Percentiles rank a stretch among this genome's conserved stretches.
Evolutionary conservation across 2,113 vertebrate species (phyloP).

Genomic region (Chelonoidis abingdonii): DNA sequence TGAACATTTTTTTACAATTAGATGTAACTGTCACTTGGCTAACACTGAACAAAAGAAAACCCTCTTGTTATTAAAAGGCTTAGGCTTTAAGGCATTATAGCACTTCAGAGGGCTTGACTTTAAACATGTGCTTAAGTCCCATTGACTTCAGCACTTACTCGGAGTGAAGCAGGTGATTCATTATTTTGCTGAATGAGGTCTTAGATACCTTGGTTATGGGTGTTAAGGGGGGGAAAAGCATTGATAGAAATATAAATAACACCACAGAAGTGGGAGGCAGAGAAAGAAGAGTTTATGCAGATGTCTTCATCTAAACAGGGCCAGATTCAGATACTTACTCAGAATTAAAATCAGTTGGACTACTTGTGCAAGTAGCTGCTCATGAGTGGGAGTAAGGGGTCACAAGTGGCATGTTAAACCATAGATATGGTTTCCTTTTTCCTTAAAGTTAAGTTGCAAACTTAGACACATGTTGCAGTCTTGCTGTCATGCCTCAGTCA

Average conservation of each 20-base stretch:
- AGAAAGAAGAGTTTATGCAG: accelerated
- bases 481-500: too few species aligned
- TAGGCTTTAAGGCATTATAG: not conserved
- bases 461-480: too few species aligned
- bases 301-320: accelerated
- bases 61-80: not conserved
- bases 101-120: not conserved
- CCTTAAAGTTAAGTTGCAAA: too few species aligned
- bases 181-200: not conserved
- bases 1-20: not conserved
- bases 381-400: too few species aligned
- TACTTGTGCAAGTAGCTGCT: too few species aligned
- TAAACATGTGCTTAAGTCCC: too few species aligned
- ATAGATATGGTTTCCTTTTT: too few species aligned
- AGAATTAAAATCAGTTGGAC: too few species aligned
- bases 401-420: too few species aligned
- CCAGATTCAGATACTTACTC: not conserved
- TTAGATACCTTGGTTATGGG: not conserved
- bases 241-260: not conserved
- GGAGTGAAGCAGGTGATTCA: not conserved
- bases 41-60: not conserved
- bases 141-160: not conserved
- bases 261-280: accelerated
- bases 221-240: too few species aligned
- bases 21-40: not conserved